Conservation (phyloP, 2,113 vertebrate species). For the Prunella himalayana region DNA sequence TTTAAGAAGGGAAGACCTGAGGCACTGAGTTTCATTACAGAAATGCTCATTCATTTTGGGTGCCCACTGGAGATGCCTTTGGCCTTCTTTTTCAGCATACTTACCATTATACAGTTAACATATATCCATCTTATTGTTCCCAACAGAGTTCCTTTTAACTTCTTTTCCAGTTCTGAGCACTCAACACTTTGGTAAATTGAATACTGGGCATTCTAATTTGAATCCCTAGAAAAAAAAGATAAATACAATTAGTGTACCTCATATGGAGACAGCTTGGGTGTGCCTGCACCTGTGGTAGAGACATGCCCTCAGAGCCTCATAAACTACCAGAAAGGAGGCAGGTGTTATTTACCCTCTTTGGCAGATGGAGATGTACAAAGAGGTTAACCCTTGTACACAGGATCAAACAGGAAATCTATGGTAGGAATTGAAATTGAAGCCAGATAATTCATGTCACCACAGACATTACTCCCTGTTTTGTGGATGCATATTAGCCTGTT, state of each 20-base stretch:
- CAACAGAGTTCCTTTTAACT: not conserved
- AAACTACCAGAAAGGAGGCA: constrained; percentile 10
- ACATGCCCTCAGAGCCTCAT: constrained; percentile 5
- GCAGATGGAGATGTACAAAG: constrained; percentile 8
- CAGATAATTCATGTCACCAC: not conserved
- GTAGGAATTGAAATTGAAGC: constrained; percentile 7
- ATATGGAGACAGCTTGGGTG: not conserved
- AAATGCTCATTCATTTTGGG: not conserved
- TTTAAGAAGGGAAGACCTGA: not conserved
- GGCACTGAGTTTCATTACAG: not conserved
- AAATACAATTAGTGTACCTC: not conserved
- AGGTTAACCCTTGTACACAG: not conserved
- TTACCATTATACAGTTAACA: not conserved
- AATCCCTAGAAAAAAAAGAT: constrained; percentile 2
- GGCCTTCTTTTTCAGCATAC: not conserved
- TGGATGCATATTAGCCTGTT: not conserved
- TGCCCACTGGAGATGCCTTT: not conserved
- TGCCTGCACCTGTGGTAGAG: constrained; percentile 37
- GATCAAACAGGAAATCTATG: not conserved
- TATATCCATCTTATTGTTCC: not conserved
- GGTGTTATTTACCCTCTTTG: constrained; percentile 26
- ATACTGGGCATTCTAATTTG: not conserved
- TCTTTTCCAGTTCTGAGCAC: not conserved
- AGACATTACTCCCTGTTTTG: not conserved
- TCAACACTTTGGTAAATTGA: not conserved